Evolutionary conservation across 2,797 vertebrate species (phyloP), one percentile per base, ranked within the genome.

Genomic region (Echeneis naucrates): DNA sequence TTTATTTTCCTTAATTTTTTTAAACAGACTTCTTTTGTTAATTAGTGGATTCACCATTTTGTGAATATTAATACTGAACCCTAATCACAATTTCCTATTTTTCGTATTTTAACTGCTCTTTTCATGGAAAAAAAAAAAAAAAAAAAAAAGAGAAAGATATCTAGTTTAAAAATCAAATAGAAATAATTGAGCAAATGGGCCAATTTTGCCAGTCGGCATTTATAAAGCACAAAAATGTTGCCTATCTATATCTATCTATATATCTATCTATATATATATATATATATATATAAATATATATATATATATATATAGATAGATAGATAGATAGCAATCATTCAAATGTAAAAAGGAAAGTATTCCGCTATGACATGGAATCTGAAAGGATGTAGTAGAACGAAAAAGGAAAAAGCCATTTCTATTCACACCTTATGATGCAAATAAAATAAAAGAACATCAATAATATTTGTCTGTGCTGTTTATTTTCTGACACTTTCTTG

Each of bases 401-500:
- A 23, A 47, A 27, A 23, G 8, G 62, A 38, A n/a, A 17, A 7
- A 4, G 40, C 40, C 40, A 19, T 40, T 16, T 35, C 19, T 50
- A 33, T 48, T 5, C 8, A 30, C 2, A 42, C 54, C 16, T 52
- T 27, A 50, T 3, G 42, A 47, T 37, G 12, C 30, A 16, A 24
- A 47, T 60, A 11, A 10, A 12, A 6, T 24, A 17, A 7, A 4
- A 42, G 8, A 37, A n/a, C 21, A 62, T 51, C n/a, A 51, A 51
- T 23, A 21, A 14, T 32, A 4, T 32, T 10, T 35, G 17, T 53
- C 10, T 35, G 16, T 50, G 48, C 27, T 60, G 5, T 80, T 72
- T 58, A 57, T 67, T 60, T 66, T 59, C 57, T 23, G 2, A 35
- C 53, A 30, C 69, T 50, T 77, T 69, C 42, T 61, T 35, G 55